phyloP scores from a whole-genome alignment of 2,888 invertebrate genomes.

The Halictus ligatus region DNA sequence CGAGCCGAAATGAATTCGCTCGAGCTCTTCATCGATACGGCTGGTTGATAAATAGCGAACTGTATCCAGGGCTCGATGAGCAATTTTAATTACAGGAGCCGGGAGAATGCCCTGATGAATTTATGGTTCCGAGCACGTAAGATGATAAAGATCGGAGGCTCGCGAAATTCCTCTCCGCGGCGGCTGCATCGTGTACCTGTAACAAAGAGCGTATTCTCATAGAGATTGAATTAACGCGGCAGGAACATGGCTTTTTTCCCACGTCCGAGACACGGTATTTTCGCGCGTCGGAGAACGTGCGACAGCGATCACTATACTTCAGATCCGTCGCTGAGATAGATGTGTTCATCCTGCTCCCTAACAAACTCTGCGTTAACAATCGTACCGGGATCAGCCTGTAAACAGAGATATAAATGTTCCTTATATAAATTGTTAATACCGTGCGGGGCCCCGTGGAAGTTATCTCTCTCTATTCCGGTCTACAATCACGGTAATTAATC shows the following conservation, averaged over 20 bases:
- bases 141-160: constrained; percentile 49
- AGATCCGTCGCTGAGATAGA: constrained; percentile 54
- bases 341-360: constrained; percentile 57
- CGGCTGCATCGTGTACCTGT: constrained; percentile 11
- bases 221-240: constrained; percentile 48
- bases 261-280: constrained; percentile 53
- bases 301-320: constrained; percentile 52
- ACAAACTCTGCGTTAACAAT: constrained; percentile 37
- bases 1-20: neutral
- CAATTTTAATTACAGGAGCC: constrained; percentile 17
- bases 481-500: neutral
- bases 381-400: constrained; percentile 38
- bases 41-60: neutral
- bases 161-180: constrained; percentile 30
- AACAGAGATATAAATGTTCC: constrained; percentile 39
- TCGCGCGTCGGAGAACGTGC: constrained; percentile 60
- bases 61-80: constrained; percentile 4
- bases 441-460: neutral
- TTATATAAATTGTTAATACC: constrained; percentile 36
- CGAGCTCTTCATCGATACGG: neutral
- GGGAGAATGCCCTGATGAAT: constrained; percentile 18
- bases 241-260: constrained; percentile 60
- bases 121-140: constrained; percentile 18
- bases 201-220: constrained; percentile 67
- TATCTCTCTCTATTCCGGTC: neutral